Evolutionary conservation across 2,888 invertebrate species (phyloP).

Genomic region (Geotrupes spiniger): DNA sequence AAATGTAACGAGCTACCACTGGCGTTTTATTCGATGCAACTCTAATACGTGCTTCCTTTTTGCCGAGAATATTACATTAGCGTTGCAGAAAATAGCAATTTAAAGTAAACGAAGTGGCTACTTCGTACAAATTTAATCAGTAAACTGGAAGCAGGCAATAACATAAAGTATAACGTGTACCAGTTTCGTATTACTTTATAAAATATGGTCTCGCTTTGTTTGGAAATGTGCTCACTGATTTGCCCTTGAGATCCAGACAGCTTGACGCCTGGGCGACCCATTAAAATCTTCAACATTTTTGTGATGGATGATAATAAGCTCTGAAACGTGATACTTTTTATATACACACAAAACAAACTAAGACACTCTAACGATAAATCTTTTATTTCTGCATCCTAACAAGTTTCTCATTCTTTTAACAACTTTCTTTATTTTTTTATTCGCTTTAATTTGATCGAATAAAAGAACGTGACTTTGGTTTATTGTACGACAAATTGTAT

Average conservation of each 20-base stretch:
- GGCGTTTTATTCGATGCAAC: slow-evolving; percentile 16
- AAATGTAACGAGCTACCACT: not conserved
- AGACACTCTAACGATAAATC: slow-evolving; percentile 12
- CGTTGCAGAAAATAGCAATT: slow-evolving; percentile 25
- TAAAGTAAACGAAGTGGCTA: slow-evolving; percentile 26
- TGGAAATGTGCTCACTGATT: slow-evolving; percentile 12
- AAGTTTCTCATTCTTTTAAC: not conserved
- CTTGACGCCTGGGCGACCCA: slow-evolving; percentile 29
- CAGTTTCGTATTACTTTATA: slow-evolving; percentile 5
- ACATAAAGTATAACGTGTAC: slow-evolving; percentile 19
- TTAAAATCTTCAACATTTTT: slow-evolving; percentile 22
- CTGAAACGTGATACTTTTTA: slow-evolving; percentile 30
- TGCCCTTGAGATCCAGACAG: slow-evolving; percentile 31
- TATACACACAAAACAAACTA: slow-evolving; percentile 16
- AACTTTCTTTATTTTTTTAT: too few species aligned
- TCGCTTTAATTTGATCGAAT: too few species aligned
- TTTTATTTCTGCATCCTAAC: slow-evolving; percentile 9
- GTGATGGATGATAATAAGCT: slow-evolving; percentile 21
- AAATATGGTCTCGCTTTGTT: slow-evolving; percentile 11
- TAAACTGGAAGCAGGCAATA: slow-evolving; percentile 24
- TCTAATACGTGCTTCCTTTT: slow-evolving; percentile 23
- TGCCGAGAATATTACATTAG: slow-evolving; percentile 25
- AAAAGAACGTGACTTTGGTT: too few species aligned
- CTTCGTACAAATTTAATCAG: slow-evolving; percentile 25
- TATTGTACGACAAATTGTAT: too few species aligned